phyloP scores from a whole-genome alignment of 2,797 vertebrate genomes.

The Meriones psammophilus region DNA sequence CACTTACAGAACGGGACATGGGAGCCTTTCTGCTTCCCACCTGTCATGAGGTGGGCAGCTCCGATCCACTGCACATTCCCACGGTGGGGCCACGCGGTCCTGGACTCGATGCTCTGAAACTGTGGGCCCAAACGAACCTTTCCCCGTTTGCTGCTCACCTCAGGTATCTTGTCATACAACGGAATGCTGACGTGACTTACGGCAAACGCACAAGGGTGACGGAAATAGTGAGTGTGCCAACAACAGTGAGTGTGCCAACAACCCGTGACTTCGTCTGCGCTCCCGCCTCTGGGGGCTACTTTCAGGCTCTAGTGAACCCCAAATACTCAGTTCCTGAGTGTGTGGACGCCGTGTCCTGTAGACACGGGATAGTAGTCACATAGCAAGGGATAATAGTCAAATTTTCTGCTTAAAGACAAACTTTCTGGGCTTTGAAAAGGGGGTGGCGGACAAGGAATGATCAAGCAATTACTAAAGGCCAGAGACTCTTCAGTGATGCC shows the following conservation, averaged over 20 bases:
- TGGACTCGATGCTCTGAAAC: not conserved
- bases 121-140: not conserved
- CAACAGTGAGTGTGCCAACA: not conserved
- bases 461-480: not conserved
- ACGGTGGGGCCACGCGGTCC: too few relatives aligned
- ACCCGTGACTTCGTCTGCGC: not conserved
- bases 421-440: constrained; percentile 4
- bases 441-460: not conserved
- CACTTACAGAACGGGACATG: not conserved
- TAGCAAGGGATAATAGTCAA: too few relatives aligned
- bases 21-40: not conserved
- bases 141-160: not conserved
- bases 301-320: not conserved
- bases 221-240: not conserved
- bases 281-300: not conserved
- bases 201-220: not conserved
- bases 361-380: not conserved
- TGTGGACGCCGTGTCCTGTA: not conserved
- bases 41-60: not conserved
- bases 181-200: not conserved
- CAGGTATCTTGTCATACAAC: not conserved
- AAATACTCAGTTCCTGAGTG: not conserved
- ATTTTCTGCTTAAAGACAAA: not conserved
- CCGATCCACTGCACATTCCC: not conserved
- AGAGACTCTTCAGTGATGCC: not conserved